A percentile compares a stretch with the other conserved stretches of the same genome.
These are phyloP conservation scores for Dryocosmus kuriphilus DNA, from an alignment of 2,888 invertebrate genomes.

Conservation along the genomic window DNA sequence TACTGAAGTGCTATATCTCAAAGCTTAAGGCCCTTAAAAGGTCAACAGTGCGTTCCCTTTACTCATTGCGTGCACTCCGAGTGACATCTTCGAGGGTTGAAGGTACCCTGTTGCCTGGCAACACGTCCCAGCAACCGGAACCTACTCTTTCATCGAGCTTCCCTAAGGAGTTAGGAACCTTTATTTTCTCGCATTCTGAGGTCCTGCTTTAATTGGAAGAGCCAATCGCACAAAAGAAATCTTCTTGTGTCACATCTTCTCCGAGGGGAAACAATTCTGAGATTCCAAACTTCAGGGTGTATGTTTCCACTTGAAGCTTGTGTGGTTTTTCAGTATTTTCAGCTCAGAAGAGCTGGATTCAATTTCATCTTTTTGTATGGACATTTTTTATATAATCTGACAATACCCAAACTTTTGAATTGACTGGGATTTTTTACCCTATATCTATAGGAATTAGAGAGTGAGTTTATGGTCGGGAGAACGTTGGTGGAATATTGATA, in stretches of 20 bases:
- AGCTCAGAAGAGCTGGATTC: neutral
- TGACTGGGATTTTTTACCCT: neutral
- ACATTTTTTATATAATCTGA: neutral
- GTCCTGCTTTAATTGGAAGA: conserved; percentile 37
- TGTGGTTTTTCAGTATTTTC: neutral
- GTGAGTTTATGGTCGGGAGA: neutral
- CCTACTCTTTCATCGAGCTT: conserved; percentile 49
- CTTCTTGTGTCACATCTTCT: conserved; percentile 10
- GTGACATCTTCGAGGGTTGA: conserved; percentile 48
- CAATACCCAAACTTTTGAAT: neutral
- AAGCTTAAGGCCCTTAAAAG: conserved; percentile 64
- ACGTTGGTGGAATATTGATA: conserved; percentile 13
- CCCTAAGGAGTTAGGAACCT: conserved; percentile 48
- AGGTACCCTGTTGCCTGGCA: conserved; percentile 58
- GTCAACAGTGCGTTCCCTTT: conserved; percentile 69
- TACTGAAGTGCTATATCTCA: conserved; percentile 53
- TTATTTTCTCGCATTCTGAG: conserved; percentile 43
- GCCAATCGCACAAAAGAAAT: conserved; percentile 4
- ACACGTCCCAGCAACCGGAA: conserved; percentile 42
- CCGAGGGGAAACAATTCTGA: neutral
- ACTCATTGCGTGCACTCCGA: conserved; percentile 50
- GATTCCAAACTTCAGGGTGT: neutral
- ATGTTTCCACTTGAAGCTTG: neutral
- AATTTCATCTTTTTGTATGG: neutral
- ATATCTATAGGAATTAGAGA: neutral